These are phyloP conservation scores for Heliocidaris erythrogramma DNA, from an alignment of 35 echinoderm and acorn worm genomes.

Conservation along the genomic window DNA sequence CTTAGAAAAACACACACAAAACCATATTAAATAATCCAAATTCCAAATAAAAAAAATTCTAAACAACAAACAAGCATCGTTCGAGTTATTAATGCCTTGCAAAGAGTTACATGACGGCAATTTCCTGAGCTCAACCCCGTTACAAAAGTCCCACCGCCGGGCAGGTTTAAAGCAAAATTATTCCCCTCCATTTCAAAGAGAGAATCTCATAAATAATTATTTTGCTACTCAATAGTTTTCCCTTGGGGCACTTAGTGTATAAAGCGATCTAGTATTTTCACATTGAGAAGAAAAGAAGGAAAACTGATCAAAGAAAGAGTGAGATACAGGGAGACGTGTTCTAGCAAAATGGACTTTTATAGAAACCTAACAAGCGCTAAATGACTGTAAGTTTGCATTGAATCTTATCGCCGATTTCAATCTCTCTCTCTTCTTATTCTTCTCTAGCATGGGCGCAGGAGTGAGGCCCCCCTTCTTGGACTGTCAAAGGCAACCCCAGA, in stretches of 20 bases:
- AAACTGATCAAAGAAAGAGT: background rate
- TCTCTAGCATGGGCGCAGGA: background rate
- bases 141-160: background rate
- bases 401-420: background rate
- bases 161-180: background rate
- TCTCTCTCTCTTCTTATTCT: background rate
- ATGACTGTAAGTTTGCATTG: background rate
- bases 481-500: background rate
- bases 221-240: background rate
- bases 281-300: background rate
- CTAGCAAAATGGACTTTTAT: background rate
- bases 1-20: background rate
- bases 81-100: background rate
- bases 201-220: background rate
- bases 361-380: constrained; percentile 10
- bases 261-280: background rate
- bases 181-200: background rate
- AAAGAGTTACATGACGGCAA: background rate
- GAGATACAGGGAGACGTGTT: background rate
- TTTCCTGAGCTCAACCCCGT: background rate
- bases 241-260: background rate
- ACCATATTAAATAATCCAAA: background rate
- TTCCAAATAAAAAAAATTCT: background rate
- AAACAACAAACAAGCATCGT: background rate
- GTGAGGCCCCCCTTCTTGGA: background rate